Evolutionary conservation across 2,797 vertebrate species (phyloP), one percentile per base, ranked within the genome.

Genomic region (Odontamblyopus rebecca): DNA sequence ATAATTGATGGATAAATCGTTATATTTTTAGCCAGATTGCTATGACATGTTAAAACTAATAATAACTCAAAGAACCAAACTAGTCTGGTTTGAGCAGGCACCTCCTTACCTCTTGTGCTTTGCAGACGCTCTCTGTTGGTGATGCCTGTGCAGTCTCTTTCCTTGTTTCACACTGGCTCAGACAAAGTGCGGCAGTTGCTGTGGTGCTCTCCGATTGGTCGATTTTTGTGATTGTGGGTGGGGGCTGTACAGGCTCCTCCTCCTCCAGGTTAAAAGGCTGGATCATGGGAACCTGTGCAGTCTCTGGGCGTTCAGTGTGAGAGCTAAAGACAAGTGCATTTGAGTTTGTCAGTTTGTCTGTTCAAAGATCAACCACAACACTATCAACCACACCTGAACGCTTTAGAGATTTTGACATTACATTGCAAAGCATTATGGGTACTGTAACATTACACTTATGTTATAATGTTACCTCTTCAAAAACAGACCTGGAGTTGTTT

Each of bases 201-300:
- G 5, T 63, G 0, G 3, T 5, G 67, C n/a, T 78, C 63, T 88
- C 79, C 0, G 80, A 63, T 30, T 72, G 78, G 41, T 78, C 23
- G 0, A 69, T 3, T 41, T 72, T 68, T 35, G 68, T 1, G 63
- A 53, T 68, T 64, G 78, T 15, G 6, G 79, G 68, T 1, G 44
- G 29, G 26, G 30, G 44, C n/a, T 62, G 54, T 13, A 71, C 60
- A 1, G 66, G 61, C 56, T 79, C 68, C 69, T 77, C 75, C 67
- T 89, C 87, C 30, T 93, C 93, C 74, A 92, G 72, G 57, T 64
- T 85, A 83, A 95, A 94, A 27, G 89, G 85, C 70, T 86, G 82
- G 54, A 93, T 85, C 29, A 72, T 60, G 0, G 80, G 56, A 3
- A 15, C 19, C 3, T 70, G 44, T 2, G 53, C 71, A 30, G 61